These are phyloP conservation scores for Drosophila ercepeae DNA, from an alignment of 1,140 invertebrate genomes.

Conservation along the genomic window DNA sequence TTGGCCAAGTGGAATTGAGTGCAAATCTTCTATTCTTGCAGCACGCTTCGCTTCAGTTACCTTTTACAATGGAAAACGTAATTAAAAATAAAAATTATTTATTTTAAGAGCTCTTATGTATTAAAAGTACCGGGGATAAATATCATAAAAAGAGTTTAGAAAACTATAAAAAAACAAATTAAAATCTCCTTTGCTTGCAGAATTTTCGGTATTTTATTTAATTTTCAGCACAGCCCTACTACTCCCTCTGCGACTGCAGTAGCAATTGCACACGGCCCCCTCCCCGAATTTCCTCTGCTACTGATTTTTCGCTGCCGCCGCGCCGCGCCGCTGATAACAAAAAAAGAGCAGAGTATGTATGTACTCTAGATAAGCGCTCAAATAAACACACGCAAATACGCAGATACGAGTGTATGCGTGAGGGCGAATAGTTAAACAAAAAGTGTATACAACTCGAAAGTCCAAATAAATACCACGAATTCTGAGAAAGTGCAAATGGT, in stretches of 20 bases:
- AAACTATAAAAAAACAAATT: not conserved
- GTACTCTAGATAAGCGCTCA: slow-evolving; percentile 46
- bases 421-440: slow-evolving; percentile 19
- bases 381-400: slow-evolving; percentile 24
- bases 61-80: slow-evolving; percentile 60
- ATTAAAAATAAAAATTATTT: not conserved
- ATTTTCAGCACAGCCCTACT: slow-evolving; percentile 7
- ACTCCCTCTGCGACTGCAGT: not conserved
- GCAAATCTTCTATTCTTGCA: slow-evolving; percentile 36
- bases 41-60: slow-evolving; percentile 76
- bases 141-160: no score
- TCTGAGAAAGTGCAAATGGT: not conserved
- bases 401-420: slow-evolving; percentile 10
- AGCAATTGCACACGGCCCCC: slow-evolving; percentile 20
- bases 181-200: not conserved
- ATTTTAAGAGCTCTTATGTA: no score
- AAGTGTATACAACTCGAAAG: not conserved
- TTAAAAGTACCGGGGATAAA: no score
- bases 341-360: slow-evolving; percentile 47
- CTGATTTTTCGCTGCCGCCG: slow-evolving; percentile 4
- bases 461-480: slow-evolving; percentile 6
- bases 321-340: slow-evolving; percentile 53
- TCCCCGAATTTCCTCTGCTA: not conserved
- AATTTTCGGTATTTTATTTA: not conserved
- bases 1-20: slow-evolving; percentile 45